Evolutionary conservation across 2,113 vertebrate genomes (phyloP).

Genomic region (Tricholaema leucomelas): DNA sequence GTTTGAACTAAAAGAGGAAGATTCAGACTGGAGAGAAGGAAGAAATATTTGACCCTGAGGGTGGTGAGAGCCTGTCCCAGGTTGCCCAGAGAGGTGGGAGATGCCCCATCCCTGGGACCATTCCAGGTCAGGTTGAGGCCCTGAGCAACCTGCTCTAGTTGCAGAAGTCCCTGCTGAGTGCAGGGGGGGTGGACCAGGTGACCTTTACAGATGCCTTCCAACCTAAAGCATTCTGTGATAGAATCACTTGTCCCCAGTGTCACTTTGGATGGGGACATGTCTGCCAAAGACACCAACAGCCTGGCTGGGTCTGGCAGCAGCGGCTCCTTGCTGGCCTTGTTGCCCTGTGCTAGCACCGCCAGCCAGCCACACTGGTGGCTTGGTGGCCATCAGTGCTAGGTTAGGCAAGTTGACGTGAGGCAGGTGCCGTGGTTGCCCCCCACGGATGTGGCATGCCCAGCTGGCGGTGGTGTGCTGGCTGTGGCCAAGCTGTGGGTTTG

Average conservation of each 20-base stretch:
- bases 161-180: not conserved
- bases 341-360: accelerated
- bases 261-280: accelerated
- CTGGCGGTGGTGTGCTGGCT: not conserved
- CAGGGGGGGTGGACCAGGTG: not conserved
- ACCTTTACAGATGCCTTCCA: not conserved
- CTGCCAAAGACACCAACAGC: accelerated
- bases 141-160: not conserved
- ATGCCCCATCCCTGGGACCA: not conserved
- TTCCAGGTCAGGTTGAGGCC: not conserved
- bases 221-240: not conserved
- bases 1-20: no score
- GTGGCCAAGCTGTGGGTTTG: accelerated
- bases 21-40: no score
- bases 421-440: not conserved
- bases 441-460: accelerated
- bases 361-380: accelerated
- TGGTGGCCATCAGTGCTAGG: accelerated
- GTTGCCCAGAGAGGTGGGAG: not conserved
- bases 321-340: not conserved
- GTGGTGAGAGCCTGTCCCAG: no score
- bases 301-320: accelerated
- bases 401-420: accelerated
- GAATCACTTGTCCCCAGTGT: not conserved
- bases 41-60: no score